Conservation (phyloP, 2,113 vertebrate species). For the Theristicus caerulescens region DNA sequence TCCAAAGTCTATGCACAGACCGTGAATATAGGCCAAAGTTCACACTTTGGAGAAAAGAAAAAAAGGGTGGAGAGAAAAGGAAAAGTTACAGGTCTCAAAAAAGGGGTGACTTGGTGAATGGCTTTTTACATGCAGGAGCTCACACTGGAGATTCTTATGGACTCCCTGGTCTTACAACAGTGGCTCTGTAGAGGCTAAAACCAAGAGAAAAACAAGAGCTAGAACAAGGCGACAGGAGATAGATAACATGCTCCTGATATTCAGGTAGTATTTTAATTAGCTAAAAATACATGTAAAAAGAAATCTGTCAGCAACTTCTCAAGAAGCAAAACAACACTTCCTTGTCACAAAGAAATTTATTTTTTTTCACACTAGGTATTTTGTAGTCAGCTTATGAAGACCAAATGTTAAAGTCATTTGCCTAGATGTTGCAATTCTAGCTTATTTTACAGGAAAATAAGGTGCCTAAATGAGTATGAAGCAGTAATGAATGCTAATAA, state of each 20-base stretch:
- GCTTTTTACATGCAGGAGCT: not conserved
- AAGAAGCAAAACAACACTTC: not conserved
- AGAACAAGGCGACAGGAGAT: not conserved
- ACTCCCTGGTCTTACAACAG: not conserved
- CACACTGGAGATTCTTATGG: not conserved
- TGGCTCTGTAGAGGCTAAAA: not conserved
- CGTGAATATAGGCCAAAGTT: conserved; percentile 9
- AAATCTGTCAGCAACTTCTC: not conserved
- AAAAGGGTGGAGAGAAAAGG: not conserved
- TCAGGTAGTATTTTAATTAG: not conserved
- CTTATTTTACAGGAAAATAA: not conserved
- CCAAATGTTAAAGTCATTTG: not conserved
- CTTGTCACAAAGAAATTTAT: not conserved
- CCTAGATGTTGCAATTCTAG: not conserved
- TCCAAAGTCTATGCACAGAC: not conserved
- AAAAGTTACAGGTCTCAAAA: not conserved
- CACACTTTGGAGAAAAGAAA: not conserved
- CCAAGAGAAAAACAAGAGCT: not conserved
- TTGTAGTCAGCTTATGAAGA: not conserved
- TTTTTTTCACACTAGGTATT: not conserved
- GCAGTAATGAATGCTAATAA: not conserved
- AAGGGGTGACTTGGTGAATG: not conserved
- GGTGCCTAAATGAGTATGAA: not conserved
- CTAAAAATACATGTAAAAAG: not conserved
- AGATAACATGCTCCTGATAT: not conserved